phyloP scores from a whole-genome alignment of 2,113 vertebrate species.

The Aramus guarauna region DNA sequence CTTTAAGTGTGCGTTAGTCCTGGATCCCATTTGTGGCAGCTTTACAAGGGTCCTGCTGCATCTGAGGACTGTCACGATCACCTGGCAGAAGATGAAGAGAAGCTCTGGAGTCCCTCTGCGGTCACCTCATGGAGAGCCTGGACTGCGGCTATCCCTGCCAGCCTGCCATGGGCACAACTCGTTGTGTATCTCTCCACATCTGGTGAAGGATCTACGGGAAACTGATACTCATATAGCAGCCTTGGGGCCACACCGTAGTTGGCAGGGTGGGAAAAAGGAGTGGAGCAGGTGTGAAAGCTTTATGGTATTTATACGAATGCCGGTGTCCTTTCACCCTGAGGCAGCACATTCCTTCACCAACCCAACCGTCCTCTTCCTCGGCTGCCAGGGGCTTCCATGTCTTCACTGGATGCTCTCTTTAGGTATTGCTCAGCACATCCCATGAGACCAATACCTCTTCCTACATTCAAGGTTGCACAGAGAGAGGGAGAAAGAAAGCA shows the following conservation, averaged over 20 bases:
- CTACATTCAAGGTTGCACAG: neutral
- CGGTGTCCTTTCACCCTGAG: neutral
- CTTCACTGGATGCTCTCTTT: neutral
- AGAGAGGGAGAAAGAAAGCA: neutral
- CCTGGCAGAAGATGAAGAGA: neutral
- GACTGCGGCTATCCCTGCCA: neutral
- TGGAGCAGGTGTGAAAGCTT: neutral
- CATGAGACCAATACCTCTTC: neutral
- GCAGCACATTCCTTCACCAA: neutral
- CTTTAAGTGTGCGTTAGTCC: neutral
- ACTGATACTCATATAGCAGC: neutral
- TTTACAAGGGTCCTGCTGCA: neutral
- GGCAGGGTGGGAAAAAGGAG: neutral
- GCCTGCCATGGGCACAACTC: neutral
- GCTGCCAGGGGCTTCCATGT: neutral
- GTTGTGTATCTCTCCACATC: neutral
- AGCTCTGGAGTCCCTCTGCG: neutral
- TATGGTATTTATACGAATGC: neutral
- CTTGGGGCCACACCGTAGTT: neutral
- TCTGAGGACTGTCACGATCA: neutral
- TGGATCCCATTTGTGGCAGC: neutral
- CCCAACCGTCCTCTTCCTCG: fast-evolving
- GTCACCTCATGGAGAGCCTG: neutral
- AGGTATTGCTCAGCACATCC: neutral
- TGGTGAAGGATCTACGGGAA: neutral